phyloP scores from a whole-genome alignment of 2,888 invertebrate species.

The Augochlorella aurata region DNA sequence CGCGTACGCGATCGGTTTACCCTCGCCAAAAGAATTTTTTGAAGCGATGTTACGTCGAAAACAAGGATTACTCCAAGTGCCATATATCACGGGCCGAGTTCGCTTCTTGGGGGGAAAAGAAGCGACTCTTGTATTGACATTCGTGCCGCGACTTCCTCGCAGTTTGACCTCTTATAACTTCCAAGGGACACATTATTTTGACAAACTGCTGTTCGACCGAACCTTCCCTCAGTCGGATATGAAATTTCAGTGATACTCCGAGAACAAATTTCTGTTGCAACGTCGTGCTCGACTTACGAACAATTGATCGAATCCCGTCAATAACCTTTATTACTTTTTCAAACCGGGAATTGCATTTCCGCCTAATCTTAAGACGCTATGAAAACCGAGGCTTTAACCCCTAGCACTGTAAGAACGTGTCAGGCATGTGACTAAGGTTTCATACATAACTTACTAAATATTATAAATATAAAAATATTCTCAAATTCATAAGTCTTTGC shows the following conservation, averaged over 20 bases:
- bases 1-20: background rate
- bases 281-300: background rate
- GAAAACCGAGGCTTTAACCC: no score
- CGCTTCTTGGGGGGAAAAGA: constrained; percentile 6
- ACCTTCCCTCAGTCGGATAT: background rate
- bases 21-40: constrained; percentile 5
- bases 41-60: constrained; percentile 5
- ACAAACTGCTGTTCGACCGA: constrained; percentile 9
- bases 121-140: constrained; percentile 17
- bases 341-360: no score
- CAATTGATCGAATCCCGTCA: background rate
- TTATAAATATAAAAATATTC: no score
- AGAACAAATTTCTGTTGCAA: background rate
- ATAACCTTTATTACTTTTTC: constrained; percentile 1
- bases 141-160: constrained; percentile 7
- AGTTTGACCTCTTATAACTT: constrained; percentile 12
- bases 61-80: constrained; percentile 8
- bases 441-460: no score
- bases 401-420: no score
- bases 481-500: no score
- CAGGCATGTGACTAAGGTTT: no score
- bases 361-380: no score
- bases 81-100: constrained; percentile 7
- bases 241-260: constrained; percentile 5
- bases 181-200: constrained; percentile 10